Conservation (phyloP, 2,113 vertebrate species). For the Psittacus erithacus region DNA sequence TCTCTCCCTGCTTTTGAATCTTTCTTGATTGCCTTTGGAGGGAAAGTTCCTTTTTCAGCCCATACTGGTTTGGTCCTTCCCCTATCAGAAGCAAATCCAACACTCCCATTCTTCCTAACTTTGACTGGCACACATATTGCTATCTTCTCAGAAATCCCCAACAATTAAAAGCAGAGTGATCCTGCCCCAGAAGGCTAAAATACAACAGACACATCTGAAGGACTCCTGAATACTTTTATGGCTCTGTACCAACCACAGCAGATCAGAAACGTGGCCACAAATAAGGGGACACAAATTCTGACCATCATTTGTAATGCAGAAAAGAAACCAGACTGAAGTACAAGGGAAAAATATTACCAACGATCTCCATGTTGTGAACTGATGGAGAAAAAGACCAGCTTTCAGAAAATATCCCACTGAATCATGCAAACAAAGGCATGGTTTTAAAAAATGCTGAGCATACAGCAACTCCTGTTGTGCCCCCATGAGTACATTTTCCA, state of each 20-base stretch:
- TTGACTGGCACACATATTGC: accelerated
- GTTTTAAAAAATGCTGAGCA: background rate
- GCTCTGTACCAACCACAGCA: background rate
- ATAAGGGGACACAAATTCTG: background rate
- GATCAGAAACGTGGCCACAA: background rate
- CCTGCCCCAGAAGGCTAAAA: background rate
- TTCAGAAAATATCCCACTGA: background rate
- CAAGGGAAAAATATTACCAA: background rate
- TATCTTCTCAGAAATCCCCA: background rate
- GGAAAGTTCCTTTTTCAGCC: background rate
- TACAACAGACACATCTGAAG: background rate
- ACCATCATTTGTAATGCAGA: background rate
- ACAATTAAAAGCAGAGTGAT: background rate
- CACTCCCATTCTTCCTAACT: background rate
- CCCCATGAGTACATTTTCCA: background rate
- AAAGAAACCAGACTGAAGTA: background rate
- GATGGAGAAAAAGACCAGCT: background rate
- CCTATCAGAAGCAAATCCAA: background rate
- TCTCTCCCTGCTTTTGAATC: background rate
- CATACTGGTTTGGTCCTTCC: background rate
- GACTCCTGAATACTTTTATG: background rate
- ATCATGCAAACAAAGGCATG: background rate
- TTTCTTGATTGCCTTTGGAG: background rate
- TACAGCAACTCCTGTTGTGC: background rate
- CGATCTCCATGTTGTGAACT: background rate